These are phyloP conservation scores for Globodera rostochiensis DNA, from an alignment of 1,140 invertebrate species.

Conservation along the genomic window DNA sequence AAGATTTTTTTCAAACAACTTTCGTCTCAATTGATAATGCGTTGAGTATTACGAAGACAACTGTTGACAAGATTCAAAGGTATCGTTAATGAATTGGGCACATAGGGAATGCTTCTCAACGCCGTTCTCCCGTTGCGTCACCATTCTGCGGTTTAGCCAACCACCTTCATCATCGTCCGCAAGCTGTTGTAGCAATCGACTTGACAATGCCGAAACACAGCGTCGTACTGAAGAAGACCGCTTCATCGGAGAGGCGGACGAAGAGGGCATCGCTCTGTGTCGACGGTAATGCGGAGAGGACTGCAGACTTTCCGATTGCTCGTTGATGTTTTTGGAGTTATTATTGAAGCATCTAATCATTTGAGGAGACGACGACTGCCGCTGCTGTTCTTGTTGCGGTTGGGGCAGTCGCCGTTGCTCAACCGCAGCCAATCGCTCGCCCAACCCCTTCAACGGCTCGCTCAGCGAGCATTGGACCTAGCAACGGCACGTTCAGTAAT, in stretches of 20 bases:
- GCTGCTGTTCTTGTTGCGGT: background rate
- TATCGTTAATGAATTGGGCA: too few relatives aligned
- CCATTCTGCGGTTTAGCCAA: background rate
- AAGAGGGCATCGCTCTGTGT: background rate
- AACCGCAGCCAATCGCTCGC: background rate
- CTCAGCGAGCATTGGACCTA: slow-evolving; percentile 25
- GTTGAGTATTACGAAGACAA: too few relatives aligned
- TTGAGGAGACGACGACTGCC: background rate
- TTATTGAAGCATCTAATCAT: background rate
- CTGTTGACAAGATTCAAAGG: too few relatives aligned
- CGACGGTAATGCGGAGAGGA: background rate
- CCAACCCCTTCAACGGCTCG: slow-evolving; percentile 18
- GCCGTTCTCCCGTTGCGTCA: too few relatives aligned
- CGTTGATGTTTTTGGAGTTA: background rate
- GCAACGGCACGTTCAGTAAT: background rate
- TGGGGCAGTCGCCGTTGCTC: background rate
- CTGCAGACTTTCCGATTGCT: background rate
- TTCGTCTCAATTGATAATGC: background rate
- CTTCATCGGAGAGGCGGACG: background rate
- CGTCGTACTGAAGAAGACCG: slow-evolving; percentile 27
- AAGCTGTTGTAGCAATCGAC: slow-evolving; percentile 20
- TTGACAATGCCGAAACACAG: slow-evolving; percentile 32
- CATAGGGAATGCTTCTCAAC: too few relatives aligned
- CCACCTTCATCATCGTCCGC: slow-evolving; percentile 21
- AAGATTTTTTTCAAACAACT: background rate